Percentiles rank a stretch among this genome's conserved stretches.
phyloP scores from a whole-genome alignment of 2,888 invertebrate genomes.

The Trilocha varians region DNA sequence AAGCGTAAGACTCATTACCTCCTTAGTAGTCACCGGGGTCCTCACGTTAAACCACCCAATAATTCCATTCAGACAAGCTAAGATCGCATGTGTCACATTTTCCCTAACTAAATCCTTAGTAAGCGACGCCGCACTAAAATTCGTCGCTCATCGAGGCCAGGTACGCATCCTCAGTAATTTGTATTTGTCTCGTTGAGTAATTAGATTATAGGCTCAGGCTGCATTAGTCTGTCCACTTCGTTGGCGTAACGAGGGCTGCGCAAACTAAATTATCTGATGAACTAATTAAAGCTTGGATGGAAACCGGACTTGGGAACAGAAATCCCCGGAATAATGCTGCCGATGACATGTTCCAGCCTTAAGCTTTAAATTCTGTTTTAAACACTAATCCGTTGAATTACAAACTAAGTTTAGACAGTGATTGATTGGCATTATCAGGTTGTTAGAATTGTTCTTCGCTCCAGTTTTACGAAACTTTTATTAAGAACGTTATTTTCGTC shows the following conservation, averaged over 20 bases:
- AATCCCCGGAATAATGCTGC: constrained; percentile 16
- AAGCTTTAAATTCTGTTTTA: constrained; percentile 10
- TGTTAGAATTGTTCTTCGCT: not conserved
- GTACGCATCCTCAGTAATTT: constrained; percentile 35
- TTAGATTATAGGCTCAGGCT: constrained; percentile 53
- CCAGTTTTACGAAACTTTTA: not conserved
- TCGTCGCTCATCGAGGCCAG: constrained; percentile 9
- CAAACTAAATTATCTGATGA: constrained; percentile 60
- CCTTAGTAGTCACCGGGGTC: not conserved
- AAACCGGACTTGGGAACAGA: constrained; percentile 35
- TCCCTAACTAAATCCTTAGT: not conserved
- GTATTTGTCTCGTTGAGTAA: constrained; percentile 55
- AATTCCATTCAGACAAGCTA: not conserved
- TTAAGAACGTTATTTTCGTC: too few relatives aligned
- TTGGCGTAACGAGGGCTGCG: constrained; percentile 47
- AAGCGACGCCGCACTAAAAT: not conserved
- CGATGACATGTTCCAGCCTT: constrained; percentile 10
- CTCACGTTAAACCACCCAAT: not conserved
- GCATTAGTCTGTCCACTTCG: constrained; percentile 51
- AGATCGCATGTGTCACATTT: not conserved
- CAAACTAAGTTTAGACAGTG: constrained; percentile 11
- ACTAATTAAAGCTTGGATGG: constrained; percentile 50
- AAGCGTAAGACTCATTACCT: too few relatives aligned
- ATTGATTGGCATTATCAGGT: constrained; percentile 10
- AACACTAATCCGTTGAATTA: constrained; percentile 5